Percentiles rank a stretch among this genome's conserved stretches.
phyloP scores from a whole-genome alignment of 2,888 invertebrate genomes.

The Pyrocoelia pectoralis region DNA sequence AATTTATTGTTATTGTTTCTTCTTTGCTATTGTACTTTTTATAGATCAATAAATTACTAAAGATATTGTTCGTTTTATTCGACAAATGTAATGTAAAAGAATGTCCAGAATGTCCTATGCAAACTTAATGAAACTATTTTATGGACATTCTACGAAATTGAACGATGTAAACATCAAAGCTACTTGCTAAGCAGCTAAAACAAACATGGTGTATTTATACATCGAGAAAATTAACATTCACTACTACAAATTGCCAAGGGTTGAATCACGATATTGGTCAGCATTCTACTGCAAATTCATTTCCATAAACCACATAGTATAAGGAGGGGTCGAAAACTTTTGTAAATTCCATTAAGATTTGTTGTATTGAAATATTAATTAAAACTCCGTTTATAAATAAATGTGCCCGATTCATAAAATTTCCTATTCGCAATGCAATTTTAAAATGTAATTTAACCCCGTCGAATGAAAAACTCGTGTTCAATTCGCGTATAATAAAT shows the following conservation, averaged over 20 bases:
- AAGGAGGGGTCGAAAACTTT: neutral
- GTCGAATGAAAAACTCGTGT: slow-evolving; percentile 2
- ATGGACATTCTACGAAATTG: neutral
- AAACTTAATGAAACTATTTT: too few species aligned
- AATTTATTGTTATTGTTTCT: too few species aligned
- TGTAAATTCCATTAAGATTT: neutral
- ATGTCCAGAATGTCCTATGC: too few species aligned
- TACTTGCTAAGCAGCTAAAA: neutral
- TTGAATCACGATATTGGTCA: slow-evolving; percentile 4
- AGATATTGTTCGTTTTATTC: too few species aligned
- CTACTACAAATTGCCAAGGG: neutral
- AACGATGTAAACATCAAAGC: neutral
- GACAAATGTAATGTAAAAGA: too few species aligned
- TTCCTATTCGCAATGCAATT: neutral
- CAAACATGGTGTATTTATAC: slow-evolving; percentile 2
- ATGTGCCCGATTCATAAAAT: neutral
- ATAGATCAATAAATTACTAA: too few species aligned
- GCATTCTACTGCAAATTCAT: neutral
- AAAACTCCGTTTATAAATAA: neutral
- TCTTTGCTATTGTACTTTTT: too few species aligned
- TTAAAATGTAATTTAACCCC: slow-evolving; percentile 10
- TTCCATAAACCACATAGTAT: neutral
- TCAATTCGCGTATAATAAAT: slow-evolving; percentile 17
- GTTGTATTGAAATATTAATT: neutral
- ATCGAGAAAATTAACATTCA: slow-evolving; percentile 7